Conservation (phyloP, 2,113 vertebrate genomes). For the Phylloscopus trochiloides region DNA sequence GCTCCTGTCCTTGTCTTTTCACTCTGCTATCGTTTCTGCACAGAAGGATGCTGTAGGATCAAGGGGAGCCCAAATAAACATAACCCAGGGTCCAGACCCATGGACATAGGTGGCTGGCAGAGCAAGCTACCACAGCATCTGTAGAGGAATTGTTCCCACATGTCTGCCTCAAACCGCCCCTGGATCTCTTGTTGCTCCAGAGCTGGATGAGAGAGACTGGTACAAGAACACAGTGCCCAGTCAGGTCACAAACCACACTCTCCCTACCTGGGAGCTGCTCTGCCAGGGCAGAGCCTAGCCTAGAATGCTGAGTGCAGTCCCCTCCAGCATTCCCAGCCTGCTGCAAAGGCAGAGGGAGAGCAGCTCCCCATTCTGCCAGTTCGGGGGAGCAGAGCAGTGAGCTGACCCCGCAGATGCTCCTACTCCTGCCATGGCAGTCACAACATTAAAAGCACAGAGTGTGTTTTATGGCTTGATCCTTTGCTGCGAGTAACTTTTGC, state of each 20-base stretch:
- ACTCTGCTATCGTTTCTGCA: neutral
- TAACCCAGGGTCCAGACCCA: neutral
- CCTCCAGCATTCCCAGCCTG: neutral
- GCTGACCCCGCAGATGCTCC: neutral
- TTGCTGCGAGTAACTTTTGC: neutral
- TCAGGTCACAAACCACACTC: accelerated
- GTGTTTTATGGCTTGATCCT: neutral
- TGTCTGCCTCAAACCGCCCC: accelerated
- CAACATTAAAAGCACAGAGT: neutral
- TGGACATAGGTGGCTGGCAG: accelerated
- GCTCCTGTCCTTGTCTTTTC: neutral
- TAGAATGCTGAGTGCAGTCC: accelerated
- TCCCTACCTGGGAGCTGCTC: too few relatives aligned
- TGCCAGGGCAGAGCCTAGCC: neutral
- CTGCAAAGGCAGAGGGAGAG: neutral
- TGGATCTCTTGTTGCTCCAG: neutral
- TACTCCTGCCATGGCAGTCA: accelerated
- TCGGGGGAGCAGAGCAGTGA: accelerated
- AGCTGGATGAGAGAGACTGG: accelerated
- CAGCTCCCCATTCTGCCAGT: accelerated
- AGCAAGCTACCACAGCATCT: neutral
- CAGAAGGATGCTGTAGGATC: neutral
- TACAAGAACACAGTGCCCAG: accelerated
- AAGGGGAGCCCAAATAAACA: neutral
- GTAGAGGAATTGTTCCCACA: neutral